Evolutionary conservation across 1,140 invertebrate species (phyloP), one percentile per base, ranked within the genome.

Genomic region (Bombus consobrinus): DNA sequence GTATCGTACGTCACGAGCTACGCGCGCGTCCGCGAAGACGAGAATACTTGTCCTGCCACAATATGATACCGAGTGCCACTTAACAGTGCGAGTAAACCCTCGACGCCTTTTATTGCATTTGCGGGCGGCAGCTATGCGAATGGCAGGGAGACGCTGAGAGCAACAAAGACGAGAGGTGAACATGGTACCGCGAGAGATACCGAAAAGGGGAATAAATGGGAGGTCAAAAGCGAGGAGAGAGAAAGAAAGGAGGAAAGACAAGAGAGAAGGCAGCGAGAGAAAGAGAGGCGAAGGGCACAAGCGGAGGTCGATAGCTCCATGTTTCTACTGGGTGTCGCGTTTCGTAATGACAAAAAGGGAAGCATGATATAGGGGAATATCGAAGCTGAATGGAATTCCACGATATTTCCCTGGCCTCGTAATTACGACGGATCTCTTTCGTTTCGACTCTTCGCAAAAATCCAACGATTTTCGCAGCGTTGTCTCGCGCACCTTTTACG

Each of bases 101-200:
- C 88, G 90, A 92, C 90, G 85, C 89, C 92, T 94, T 93, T 94
- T 93, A 94, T 92, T 93, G 92, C 92, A 91, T 93, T 88, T 88
- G 87, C 85, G 73, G 90, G 79, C 62, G 66, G 75, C 77, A 74
- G 87, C 85, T 53, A 66, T 12, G 81, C 76, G 77, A 84, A 73
- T 64, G 74, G 66, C 74, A 43, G 47, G 57, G 78, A 74, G 68
- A 72, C 28, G 53, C 59, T 37, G 80, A 62, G 78, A 78, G 87
- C 57, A 59, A 82, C 79, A 72, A 76, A 80, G 78, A 76, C 53
- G 37, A 68, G 74, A n/a, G 74, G 37, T 18, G 75, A 57, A 62
- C 53, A 32, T 25, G 34, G 75, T 73, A 6, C 39, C n/a, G 41
- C 72, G 39, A 47, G 57, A 47, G 75, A 39, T 37, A 53, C 25